Percentiles rank a stretch among this genome's conserved stretches.
These are phyloP conservation scores for Syrmaticus mikado DNA, from an alignment of 2,113 vertebrate species.

Conservation along the genomic window DNA sequence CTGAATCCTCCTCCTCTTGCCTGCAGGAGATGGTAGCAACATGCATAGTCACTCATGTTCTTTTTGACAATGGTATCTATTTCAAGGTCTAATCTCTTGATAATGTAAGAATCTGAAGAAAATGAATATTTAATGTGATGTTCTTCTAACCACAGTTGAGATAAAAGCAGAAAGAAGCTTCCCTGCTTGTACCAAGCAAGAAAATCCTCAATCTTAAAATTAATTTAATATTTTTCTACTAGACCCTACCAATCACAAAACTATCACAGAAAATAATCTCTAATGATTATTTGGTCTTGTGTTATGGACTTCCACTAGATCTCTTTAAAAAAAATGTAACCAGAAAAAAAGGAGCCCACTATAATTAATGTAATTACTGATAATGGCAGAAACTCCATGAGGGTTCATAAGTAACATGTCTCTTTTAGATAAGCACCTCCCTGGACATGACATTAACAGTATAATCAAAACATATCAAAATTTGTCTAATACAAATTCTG, in stretches of 20 bases:
- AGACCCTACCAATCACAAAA: background rate
- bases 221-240: background rate
- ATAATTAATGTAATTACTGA: background rate
- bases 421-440: background rate
- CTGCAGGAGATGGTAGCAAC: background rate
- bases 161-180: background rate
- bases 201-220: background rate
- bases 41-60: background rate
- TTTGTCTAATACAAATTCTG: background rate
- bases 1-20: background rate
- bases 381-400: background rate
- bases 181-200: background rate
- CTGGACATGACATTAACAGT: background rate
- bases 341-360: background rate
- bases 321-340: background rate
- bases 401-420: background rate
- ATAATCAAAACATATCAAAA: background rate
- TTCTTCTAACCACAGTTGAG: constrained; percentile 10
- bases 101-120: constrained; percentile 30
- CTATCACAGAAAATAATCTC: background rate
- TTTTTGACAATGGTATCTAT: constrained; percentile 42
- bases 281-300: background rate
- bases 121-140: constrained; percentile 36
- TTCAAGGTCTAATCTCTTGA: constrained; percentile 11
- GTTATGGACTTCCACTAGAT: background rate